These are phyloP conservation scores for Candoia aspera DNA, from an alignment of 2,113 vertebrate species.

Conservation along the genomic window DNA sequence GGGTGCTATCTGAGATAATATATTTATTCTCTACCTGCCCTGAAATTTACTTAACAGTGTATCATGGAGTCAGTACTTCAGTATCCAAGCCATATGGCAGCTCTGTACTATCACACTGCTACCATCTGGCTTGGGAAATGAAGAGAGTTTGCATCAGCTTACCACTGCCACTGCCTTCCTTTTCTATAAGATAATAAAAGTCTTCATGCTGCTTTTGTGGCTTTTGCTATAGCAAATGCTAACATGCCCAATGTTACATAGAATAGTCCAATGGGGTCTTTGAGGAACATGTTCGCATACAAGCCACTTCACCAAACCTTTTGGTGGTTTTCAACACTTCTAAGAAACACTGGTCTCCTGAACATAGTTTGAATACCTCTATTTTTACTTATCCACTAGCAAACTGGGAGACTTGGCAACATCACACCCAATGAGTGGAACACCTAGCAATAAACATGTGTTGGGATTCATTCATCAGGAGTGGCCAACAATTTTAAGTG, in stretches of 20 bases:
- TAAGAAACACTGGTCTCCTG: neutral
- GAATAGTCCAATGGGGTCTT: neutral
- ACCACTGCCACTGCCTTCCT: neutral
- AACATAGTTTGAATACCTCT: neutral
- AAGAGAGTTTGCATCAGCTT: neutral
- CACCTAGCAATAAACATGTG: neutral
- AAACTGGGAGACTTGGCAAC: neutral
- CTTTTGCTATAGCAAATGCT: neutral
- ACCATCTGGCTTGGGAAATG: neutral
- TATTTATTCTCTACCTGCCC: neutral
- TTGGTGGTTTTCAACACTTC: neutral
- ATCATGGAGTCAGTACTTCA: neutral
- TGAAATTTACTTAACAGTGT: neutral
- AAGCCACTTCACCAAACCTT: neutral
- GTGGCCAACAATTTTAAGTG: neutral
- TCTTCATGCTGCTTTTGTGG: neutral
- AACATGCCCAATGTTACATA: neutral
- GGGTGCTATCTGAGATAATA: neutral
- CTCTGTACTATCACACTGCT: neutral
- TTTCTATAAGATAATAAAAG: neutral
- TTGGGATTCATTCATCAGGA: neutral
- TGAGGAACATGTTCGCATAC: neutral
- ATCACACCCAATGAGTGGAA: neutral
- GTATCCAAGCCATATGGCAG: neutral
- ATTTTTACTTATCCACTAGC: neutral